Evolutionary conservation across 2,888 invertebrate genomes (phyloP), one percentile per base, ranked within the genome.

Genomic region (Microctonus brassicae): DNA sequence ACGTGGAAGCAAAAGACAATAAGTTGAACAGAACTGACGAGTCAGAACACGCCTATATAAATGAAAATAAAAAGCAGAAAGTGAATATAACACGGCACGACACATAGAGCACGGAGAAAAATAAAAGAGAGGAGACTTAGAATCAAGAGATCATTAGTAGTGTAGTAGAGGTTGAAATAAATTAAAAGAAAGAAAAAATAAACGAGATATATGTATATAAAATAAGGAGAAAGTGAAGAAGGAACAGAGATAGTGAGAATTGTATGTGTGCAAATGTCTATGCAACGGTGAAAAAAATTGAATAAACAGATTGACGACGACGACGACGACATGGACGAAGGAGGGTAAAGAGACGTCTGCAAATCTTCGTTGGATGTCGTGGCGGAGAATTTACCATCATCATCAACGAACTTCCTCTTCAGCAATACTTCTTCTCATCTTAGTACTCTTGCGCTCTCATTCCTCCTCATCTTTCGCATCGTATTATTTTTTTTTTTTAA

Each of bases 321-420:
- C 22, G 10, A 52, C 17, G 60, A 33, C 17, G 22, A 58, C 34
- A n/a, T 34, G 13, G 39, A 11, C 36, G n/a, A 42, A 10, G 22
- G 13, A 52, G 33, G 33, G 33, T 13, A 1, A 68, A 74, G 72
- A 17, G 4, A n/a, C 47, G 47, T 7, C 7, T 9, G n/a, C 17
- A 17, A 47, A 47, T 47, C 47, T 47, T 47, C 47, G 20, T 78
- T 76, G 76, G 76, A 76, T 29, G 29, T 74, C 75, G 73, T 63
- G 69, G 67, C 67, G 68, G 62, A 57, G 74, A 67, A 73, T 77
- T 78, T 74, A 53, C 73, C 78, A 53, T 64, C 74, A 68, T 47
- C 47, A 47, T 47, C 72, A 71, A 70, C 73, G 26, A 78, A 76
- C 74, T 62, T 47, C 66, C 60, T 62, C 52, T 67, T 36, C 36